Conservation (phyloP, 2,113 vertebrate genomes). For the Galeopterus variegatus region DNA sequence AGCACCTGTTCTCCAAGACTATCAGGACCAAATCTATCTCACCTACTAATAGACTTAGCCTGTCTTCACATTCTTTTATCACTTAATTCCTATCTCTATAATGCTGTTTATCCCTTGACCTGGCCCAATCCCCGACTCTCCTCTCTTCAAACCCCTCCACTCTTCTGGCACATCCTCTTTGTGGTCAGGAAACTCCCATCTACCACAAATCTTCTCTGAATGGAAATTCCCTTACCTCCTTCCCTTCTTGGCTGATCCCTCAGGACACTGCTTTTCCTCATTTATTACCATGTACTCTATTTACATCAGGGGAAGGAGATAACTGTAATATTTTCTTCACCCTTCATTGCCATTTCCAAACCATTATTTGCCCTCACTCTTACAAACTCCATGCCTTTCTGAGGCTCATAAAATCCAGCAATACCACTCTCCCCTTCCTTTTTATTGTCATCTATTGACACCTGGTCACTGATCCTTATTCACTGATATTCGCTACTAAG, state of each 20-base stretch:
- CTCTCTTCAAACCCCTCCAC: not conserved
- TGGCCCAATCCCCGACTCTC: not conserved
- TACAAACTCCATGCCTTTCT: not conserved
- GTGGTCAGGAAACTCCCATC: not conserved
- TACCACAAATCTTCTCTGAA: not conserved
- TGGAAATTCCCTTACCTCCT: not conserved
- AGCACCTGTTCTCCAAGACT: not conserved
- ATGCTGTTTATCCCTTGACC: not conserved
- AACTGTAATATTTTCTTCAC: not conserved
- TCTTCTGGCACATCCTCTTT: not conserved
- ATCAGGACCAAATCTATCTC: not conserved
- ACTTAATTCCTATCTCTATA: not conserved
- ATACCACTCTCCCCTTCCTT: not conserved
- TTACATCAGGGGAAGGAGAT: not conserved
- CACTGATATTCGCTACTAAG: not conserved
- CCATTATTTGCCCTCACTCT: not conserved
- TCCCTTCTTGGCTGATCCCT: not conserved
- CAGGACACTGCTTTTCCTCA: not conserved
- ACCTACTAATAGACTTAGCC: not conserved
- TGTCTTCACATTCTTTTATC: not conserved
- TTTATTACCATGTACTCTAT: not conserved
- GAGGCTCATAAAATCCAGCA: not conserved
- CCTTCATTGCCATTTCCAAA: slow-evolving; percentile 15
- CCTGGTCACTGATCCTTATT: not conserved
- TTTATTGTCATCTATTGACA: not conserved